Percentiles rank a stretch among this genome's conserved stretches.
Evolutionary conservation across 2,797 vertebrate species (phyloP).

Genomic region (Myotis daubentonii): DNA sequence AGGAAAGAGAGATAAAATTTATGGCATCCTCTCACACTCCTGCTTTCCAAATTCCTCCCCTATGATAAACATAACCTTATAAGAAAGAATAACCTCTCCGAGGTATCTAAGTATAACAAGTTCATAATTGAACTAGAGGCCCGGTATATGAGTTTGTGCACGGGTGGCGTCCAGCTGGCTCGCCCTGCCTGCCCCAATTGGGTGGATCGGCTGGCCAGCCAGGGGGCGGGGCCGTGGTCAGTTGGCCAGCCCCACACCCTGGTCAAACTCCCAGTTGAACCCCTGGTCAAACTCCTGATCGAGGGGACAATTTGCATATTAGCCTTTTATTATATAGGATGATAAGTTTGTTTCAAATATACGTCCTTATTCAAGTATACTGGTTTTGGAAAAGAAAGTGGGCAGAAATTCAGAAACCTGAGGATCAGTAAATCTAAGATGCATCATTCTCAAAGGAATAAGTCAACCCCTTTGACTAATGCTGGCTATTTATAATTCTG

Average conservation of each 20-base stretch:
- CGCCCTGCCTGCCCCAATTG: too few relatives aligned
- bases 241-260: too few relatives aligned
- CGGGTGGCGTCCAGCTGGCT: too few relatives aligned
- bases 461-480: constrained; percentile 16
- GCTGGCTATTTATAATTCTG: constrained; percentile 31
- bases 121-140: background rate
- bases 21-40: background rate
- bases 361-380: constrained; percentile 11
- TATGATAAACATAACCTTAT: background rate
- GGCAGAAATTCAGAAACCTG: constrained; percentile 16
- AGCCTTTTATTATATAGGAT: background rate
- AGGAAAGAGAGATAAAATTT: background rate
- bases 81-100: background rate
- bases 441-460: background rate
- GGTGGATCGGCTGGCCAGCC: too few relatives aligned
- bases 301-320: too few relatives aligned
- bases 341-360: constrained; percentile 23
- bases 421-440: constrained; percentile 38
- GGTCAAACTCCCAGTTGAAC: too few relatives aligned
- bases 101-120: background rate
- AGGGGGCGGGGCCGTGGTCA: too few relatives aligned
- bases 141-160: too few relatives aligned
- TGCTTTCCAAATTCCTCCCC: constrained; percentile 46
- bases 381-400: constrained; percentile 32
- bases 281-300: too few relatives aligned